These are phyloP conservation scores for Conger conger DNA, from an alignment of 2,113 vertebrate species.

Conservation along the genomic window DNA sequence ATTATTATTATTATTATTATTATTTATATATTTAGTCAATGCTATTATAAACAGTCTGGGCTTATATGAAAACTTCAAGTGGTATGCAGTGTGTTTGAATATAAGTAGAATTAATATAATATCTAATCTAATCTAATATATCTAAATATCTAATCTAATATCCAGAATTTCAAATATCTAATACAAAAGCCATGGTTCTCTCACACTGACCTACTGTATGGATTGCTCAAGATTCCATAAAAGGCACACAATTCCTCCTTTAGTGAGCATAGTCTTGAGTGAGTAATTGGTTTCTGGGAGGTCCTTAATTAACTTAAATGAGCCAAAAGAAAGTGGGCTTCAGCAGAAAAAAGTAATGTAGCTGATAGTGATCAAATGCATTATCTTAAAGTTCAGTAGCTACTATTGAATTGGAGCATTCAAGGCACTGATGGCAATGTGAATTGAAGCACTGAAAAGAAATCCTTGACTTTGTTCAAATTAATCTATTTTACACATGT, in stretches of 20 bases:
- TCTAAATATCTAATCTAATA: too few species aligned
- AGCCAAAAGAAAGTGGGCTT: slow-evolving; percentile 49
- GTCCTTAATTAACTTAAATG: slow-evolving; percentile 71
- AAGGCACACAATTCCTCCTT: slow-evolving; percentile 53
- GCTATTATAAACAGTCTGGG: background rate
- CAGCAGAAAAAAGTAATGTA: slow-evolving; percentile 38
- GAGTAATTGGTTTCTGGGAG: slow-evolving; percentile 70
- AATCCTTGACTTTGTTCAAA: slow-evolving; percentile 48
- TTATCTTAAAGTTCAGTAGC: slow-evolving; percentile 58
- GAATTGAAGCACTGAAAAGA: slow-evolving; percentile 39
- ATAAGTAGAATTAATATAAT: background rate
- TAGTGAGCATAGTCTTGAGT: slow-evolving; percentile 55
- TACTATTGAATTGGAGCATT: slow-evolving; percentile 31
- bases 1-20: background rate
- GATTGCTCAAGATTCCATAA: slow-evolving; percentile 50
- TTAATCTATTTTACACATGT: slow-evolving; percentile 38
- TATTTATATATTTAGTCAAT: background rate
- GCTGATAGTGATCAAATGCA: slow-evolving; percentile 50
- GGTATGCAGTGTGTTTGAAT: slow-evolving; percentile 17
- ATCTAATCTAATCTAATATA: too few species aligned
- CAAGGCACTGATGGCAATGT: background rate
- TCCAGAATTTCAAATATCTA: background rate
- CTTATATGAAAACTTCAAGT: slow-evolving; percentile 20
- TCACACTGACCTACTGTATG: slow-evolving; percentile 40
- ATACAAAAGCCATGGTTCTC: slow-evolving; percentile 41